Base-by-base conservation (phyloP, 2,888 invertebrate genomes). In the Athetis lepigone region DNA sequence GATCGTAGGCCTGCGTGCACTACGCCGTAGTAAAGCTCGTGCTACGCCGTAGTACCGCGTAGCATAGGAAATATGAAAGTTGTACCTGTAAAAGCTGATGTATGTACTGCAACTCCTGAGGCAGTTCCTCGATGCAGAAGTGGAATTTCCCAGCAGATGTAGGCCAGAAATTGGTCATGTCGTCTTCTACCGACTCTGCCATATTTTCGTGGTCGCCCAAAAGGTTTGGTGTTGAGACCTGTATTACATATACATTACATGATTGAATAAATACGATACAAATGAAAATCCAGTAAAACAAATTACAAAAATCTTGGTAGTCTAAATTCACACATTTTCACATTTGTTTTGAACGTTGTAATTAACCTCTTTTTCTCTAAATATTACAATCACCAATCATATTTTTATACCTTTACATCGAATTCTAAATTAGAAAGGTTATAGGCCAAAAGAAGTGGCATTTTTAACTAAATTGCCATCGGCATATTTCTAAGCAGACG, bases 71-170 rank as follows among this genome's bases (percentile, higher is more conserved):
- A 33, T 13, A 4, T 13, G 7, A 9, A 16, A 58, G n/a, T 7
- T 27, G 21, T 42, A 97, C 98, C 95, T 98, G 97, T 29, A 99
- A 92, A 25, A 99, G 92, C 86, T 98, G 98, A 90, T 98, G 98
- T 71, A 99, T 98, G 72, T 99, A 98, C 90, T 99, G 99, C 73
- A 99, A 93, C 71, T 99, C 98, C 76, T 98, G 97, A 0, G 99
- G 99, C 70, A 99, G 92, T 84, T 98, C 97, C 47, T 98, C 98
- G 57, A 99, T 96, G 50, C 96, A 96, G 93, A 99, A 99, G 88
- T 98, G 97, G 90, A 99, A 99, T 88, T 98, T 98, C 25, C 99
- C 99, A 40, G 98, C 97, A 0, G 98, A 97, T 0, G 99, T 99
- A 69, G 98, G 97, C 99, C 99, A 99, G 89, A 98, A 98, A 88